Conservation (phyloP, 2,113 vertebrate species). For the Eptatretus burgeri region DNA sequence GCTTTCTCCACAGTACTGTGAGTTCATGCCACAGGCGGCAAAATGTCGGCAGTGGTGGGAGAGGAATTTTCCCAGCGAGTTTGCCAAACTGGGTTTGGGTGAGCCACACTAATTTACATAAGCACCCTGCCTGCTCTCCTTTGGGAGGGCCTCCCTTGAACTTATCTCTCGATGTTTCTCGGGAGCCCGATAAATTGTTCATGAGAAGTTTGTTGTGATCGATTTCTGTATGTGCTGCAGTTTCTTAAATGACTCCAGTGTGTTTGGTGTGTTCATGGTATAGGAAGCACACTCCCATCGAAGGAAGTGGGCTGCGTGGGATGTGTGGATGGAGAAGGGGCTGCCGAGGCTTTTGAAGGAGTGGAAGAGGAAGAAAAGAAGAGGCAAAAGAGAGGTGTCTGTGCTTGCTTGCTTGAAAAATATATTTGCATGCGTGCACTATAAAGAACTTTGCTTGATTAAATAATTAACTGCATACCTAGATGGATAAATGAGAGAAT, state of each 20-base stretch:
- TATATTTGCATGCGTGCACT: neutral
- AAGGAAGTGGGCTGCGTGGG: slow-evolving; percentile 15
- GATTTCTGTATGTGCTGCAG: neutral
- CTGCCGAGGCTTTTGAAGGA: slow-evolving; percentile 31
- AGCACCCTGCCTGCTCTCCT: too few relatives aligned
- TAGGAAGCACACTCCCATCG: too few relatives aligned
- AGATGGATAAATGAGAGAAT: neutral
- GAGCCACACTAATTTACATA: slow-evolving; percentile 15
- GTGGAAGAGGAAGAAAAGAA: slow-evolving; percentile 92
- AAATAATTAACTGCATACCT: neutral
- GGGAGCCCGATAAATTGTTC: neutral
- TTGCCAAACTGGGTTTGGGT: slow-evolving; percentile 83
- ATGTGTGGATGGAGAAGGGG: slow-evolving; percentile 38
- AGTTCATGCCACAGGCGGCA: slow-evolving; percentile 91
- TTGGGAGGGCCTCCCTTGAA: too few relatives aligned
- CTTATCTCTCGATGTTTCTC: too few relatives aligned
- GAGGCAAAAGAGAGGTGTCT: slow-evolving; percentile 77
- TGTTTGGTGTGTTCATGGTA: neutral
- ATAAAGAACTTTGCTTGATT: too few relatives aligned
- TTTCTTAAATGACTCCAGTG: neutral
- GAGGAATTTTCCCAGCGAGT: slow-evolving; percentile 91
- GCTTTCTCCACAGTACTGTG: slow-evolving; percentile 39
- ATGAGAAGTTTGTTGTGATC: neutral
- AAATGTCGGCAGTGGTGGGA: slow-evolving; percentile 96
- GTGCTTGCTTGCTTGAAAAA: neutral